Conservation (phyloP, 2,888 invertebrate genomes). For the Epirrhoe alternata region DNA sequence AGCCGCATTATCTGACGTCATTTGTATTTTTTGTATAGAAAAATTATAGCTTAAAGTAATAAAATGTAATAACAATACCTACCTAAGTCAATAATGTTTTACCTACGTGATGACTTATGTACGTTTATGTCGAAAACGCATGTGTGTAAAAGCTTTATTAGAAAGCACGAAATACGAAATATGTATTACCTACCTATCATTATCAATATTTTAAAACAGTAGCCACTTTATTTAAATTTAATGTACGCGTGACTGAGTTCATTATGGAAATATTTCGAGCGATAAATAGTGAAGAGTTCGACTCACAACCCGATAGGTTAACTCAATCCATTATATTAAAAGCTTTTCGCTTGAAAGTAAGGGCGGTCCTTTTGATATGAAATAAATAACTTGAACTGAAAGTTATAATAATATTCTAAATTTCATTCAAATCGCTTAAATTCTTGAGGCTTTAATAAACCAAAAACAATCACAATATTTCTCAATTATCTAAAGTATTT, state of each 20-base stretch:
- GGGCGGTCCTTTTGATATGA: slow-evolving; percentile 16
- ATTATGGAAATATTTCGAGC: slow-evolving; percentile 70
- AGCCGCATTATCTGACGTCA: too few relatives aligned
- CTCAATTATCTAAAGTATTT: too few relatives aligned
- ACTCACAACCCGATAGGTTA: slow-evolving; percentile 37
- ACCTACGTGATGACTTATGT: too few relatives aligned
- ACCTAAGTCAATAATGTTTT: too few relatives aligned
- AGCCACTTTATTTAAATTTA: slow-evolving; percentile 81
- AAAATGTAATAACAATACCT: too few relatives aligned
- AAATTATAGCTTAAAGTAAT: too few relatives aligned
- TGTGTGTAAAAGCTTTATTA: slow-evolving; percentile 32
- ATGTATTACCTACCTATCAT: slow-evolving; percentile 50
- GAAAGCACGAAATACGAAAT: slow-evolving; percentile 77
- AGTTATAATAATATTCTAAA: neutral
- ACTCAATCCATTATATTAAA: slow-evolving; percentile 43
- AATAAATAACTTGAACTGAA: slow-evolving; percentile 2
- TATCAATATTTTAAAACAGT: slow-evolving; percentile 84
- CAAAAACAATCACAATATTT: neutral
- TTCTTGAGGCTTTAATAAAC: neutral
- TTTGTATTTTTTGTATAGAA: too few relatives aligned
- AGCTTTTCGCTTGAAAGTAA: slow-evolving; percentile 36
- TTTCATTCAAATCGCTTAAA: neutral
- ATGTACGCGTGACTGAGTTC: slow-evolving; percentile 79
- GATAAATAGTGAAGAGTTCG: slow-evolving; percentile 62
- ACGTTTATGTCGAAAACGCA: slow-evolving; percentile 51